Evolutionary conservation across 2,113 vertebrate species (phyloP).

Genomic region (Orientallactaga bullata): DNA sequence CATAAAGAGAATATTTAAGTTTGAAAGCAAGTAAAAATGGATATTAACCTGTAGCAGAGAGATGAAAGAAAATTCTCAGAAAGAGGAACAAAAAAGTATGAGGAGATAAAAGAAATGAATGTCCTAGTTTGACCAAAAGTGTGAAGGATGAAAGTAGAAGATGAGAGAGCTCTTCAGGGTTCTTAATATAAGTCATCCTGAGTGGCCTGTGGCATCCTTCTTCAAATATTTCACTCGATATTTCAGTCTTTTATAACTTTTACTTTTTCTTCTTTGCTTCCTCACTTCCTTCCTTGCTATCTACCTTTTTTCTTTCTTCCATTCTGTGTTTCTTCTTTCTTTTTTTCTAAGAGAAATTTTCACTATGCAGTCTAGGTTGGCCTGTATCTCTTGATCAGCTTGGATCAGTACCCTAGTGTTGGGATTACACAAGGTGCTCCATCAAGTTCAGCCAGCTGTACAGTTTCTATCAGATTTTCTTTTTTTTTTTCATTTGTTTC

Average conservation of each 20-base stretch:
- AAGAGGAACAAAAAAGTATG: neutral
- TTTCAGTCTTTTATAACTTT: too few species aligned
- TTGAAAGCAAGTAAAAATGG: conserved; percentile 6
- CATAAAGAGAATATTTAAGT: neutral
- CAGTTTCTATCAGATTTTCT: neutral
- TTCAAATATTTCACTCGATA: neutral
- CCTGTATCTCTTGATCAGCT: neutral
- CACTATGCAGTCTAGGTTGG: neutral
- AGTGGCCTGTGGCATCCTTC: neutral
- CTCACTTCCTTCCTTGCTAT: neutral
- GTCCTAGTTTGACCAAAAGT: neutral
- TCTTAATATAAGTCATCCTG: neutral
- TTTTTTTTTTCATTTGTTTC: too few species aligned
- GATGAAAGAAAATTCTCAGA: neutral
- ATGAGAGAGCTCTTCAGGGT: neutral
- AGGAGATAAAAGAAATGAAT: neutral
- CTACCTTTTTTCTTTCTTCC: too few species aligned
- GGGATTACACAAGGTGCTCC: too few species aligned
- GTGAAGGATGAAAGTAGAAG: neutral
- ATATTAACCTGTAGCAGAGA: neutral
- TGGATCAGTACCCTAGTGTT: neutral
- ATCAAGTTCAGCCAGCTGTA: neutral
- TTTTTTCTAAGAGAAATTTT: too few species aligned
- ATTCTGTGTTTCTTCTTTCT: neutral
- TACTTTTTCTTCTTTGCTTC: too few species aligned